These are phyloP conservation scores for Neotoma lepida DNA, from an alignment of 2,113 vertebrate species.

Conservation along the genomic window DNA sequence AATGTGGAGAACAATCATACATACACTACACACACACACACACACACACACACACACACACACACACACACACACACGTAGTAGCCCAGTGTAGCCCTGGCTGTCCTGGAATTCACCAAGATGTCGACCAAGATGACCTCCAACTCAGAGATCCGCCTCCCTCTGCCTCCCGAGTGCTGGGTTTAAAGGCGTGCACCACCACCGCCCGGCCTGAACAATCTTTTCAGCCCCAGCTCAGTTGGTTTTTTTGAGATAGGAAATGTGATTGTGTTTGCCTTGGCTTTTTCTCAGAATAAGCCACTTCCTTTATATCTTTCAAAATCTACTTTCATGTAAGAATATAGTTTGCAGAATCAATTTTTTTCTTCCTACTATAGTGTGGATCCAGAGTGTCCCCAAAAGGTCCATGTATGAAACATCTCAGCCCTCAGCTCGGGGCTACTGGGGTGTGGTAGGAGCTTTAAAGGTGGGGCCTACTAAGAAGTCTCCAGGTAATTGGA, in stretches of 20 bases:
- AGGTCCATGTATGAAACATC: background rate
- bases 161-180: background rate
- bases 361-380: background rate
- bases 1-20: background rate
- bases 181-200: background rate
- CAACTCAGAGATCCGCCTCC: background rate
- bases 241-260: background rate
- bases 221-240: background rate
- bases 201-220: background rate
- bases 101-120: background rate
- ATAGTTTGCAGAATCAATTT: constrained; percentile 26
- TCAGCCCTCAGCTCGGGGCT: background rate
- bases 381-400: background rate
- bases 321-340: background rate
- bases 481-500: background rate
- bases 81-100: background rate
- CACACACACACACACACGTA: background rate
- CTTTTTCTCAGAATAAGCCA: constrained; percentile 49
- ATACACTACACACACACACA: background rate
- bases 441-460: too few species aligned
- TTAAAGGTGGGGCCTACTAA: background rate
- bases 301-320: constrained; percentile 56
- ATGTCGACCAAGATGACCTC: background rate
- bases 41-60: background rate
- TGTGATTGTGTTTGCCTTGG: background rate